A percentile compares a stretch with the other conserved stretches of the same genome.
These are phyloP conservation scores for Dicycla oo DNA, from an alignment of 2,888 invertebrate species.

Conservation along the genomic window DNA sequence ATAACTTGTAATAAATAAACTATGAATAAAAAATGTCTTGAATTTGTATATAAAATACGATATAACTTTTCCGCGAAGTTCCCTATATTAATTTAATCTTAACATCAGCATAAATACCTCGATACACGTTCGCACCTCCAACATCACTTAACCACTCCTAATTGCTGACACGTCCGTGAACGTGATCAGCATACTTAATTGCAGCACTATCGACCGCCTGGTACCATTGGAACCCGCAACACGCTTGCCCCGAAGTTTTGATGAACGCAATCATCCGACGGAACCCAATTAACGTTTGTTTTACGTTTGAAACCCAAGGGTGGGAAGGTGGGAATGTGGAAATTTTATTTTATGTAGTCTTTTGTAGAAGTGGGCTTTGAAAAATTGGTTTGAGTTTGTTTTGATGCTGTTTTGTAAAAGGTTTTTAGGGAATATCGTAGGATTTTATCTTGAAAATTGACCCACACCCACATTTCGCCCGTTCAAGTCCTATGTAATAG, in stretches of 20 bases:
- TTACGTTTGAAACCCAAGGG: conserved; percentile 50
- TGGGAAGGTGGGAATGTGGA: conserved; percentile 23
- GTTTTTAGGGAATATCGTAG: neutral
- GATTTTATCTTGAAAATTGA: neutral
- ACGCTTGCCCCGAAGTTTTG: conserved; percentile 61
- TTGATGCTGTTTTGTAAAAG: neutral
- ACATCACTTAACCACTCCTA: conserved; percentile 61
- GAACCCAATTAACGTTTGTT: conserved; percentile 65
- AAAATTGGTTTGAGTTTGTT: conserved; percentile 20
- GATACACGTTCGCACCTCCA: conserved; percentile 49
- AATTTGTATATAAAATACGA: too few species aligned
- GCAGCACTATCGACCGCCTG: conserved; percentile 55
- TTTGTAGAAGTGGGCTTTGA: conserved; percentile 10
- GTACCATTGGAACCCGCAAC: conserved; percentile 41
- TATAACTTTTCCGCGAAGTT: neutral
- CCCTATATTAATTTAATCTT: neutral
- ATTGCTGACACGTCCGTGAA: conserved; percentile 53
- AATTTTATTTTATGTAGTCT: conserved; percentile 27
- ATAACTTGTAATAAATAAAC: too few species aligned
- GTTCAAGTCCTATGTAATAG: neutral
- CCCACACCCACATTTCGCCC: neutral
- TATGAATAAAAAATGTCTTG: too few species aligned
- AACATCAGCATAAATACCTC: conserved; percentile 10
- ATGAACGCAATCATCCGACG: conserved; percentile 65
- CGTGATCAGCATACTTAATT: conserved; percentile 65